Base-by-base conservation (phyloP, 2,888 invertebrate genomes). In the Caenorhabditis sp. region DNA sequence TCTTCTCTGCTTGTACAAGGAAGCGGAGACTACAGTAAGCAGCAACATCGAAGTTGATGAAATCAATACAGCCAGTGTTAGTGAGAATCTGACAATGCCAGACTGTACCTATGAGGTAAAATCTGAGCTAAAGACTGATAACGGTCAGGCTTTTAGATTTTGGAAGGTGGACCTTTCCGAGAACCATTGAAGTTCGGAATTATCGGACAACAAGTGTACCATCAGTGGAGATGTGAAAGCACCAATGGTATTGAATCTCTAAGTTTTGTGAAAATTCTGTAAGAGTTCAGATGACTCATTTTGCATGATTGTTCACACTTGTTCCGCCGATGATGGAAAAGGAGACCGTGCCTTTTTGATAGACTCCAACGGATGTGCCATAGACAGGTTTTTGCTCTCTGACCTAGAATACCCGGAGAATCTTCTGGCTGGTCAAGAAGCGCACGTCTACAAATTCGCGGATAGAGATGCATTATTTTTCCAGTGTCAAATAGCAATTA, bases 401-500 rank as follows among this genome's bases (percentile, higher is more conserved):
- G 88, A 90, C 44, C 73, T 90, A 35, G 90, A 90, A 58, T 90
- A 90, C 66, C 85, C 88, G 7, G 79, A 77, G 10, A 88, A 90
- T 61, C 64, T 90, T 41, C 80, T 88, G 79, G 90, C 89, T 8
- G 90, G 89, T 54, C 89, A 89, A 38, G 90, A 90, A 51, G 87
- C 89, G 3, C 89, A 90, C 70, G 89, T 90, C 10, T 90, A 89
- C 75, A 89, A 90, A 59, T 90, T 87, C 66, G 90, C 90, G 2
- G 90, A 90, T 61, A 66, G 87, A 12, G 85, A 80, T 14, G 86
- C 86, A 47, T 79, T 90, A 47, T 90, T 87, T 77, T 90, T 89
- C 64, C 89, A 90, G 59, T 90, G 90, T 51, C 87, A 90, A 68
- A 90, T 90, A 51, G 76, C 89, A 16, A 80, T 90, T 47, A 89